Evolutionary conservation across 1,140 invertebrate genomes (phyloP).

Genomic region (Lycorma delicatula): DNA sequence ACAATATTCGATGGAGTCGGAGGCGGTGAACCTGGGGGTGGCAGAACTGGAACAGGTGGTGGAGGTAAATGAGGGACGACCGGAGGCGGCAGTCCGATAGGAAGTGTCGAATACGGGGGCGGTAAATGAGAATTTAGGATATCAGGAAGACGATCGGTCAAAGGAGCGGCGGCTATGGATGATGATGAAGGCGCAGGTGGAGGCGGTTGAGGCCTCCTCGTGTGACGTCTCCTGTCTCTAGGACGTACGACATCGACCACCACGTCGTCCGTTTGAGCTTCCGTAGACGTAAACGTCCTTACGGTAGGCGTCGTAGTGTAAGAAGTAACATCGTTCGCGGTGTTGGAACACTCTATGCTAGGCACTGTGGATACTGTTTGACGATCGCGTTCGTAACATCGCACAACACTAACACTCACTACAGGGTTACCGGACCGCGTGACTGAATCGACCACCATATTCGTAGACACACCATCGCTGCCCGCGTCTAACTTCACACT

Average conservation of each 20-base stretch:
- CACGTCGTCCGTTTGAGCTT: slow-evolving; percentile 36
- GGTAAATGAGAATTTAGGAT: slow-evolving; percentile 44
- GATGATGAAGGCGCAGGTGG: slow-evolving; percentile 17
- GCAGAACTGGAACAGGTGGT: slow-evolving; percentile 6
- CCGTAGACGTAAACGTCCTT: slow-evolving; percentile 33
- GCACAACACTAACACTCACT: slow-evolving; percentile 17
- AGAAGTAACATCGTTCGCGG: slow-evolving; percentile 12
- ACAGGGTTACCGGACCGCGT: slow-evolving; percentile 6
- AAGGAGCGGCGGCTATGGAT: neutral
- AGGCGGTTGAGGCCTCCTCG: neutral
- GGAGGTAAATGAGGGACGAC: slow-evolving; percentile 19
- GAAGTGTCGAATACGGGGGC: slow-evolving; percentile 39
- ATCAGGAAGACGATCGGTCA: slow-evolving; percentile 39
- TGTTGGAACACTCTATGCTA: slow-evolving; percentile 19
- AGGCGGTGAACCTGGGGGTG: slow-evolving; percentile 9
- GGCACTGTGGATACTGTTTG: slow-evolving; percentile 22
- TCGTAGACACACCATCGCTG: slow-evolving; percentile 7
- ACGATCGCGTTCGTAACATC: slow-evolving; percentile 13
- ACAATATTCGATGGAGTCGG: slow-evolving; percentile 2
- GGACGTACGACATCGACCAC: slow-evolving; percentile 16
- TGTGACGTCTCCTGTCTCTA: slow-evolving; percentile 24
- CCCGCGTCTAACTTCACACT: neutral
- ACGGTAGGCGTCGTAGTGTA: slow-evolving; percentile 11
- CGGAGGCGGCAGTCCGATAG: slow-evolving; percentile 28
- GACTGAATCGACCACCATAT: slow-evolving; percentile 6